Base-by-base conservation (phyloP, 2,113 vertebrate species). In the Nothoprocta pentlandii region DNA sequence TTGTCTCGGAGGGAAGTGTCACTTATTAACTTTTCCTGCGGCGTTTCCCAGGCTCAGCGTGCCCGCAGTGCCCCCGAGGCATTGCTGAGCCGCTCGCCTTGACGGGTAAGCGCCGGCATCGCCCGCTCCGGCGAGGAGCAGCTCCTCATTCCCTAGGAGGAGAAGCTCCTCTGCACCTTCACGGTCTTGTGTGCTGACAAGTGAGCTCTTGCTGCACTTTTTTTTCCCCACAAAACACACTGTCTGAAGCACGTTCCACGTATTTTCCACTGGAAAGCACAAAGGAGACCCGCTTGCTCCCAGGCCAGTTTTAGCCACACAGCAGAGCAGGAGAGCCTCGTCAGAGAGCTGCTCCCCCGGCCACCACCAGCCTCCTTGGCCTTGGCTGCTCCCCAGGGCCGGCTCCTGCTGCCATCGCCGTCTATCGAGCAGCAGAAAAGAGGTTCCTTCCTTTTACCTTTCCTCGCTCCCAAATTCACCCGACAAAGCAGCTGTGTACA, bases 171-270 rank as follows among this genome's bases (percentile, higher is more conserved):
- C 32, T 41, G 47, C 3, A 0, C 20, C 19, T 16, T n/a, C n/a
- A 42, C 53, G 39, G 53, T 20, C 77, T 62, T 0, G 2, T 26
- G 1, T n/a, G 53, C 39, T n/a, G 6, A 41, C 26, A 2, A 1
- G 26, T 25, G 36, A 39, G 54, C 6, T 58, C 56, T 34, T 34
- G 49, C 69, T 58, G 20, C 32, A 12, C 58, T 93, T 58, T 46
- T 39, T 41, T 79, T 39, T n/a, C n/a, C 42, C 67, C 41, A n/a
- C 17, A 49, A 42, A 39, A 16, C 0, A 1, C 53, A 9, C 15
- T 44, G 0, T 0, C 34, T 41, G n/a, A 64, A 56, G 32, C 2
- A 0, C 17, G 28, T 42, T 1, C 1, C 66, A 10, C 0, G 0
- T 59, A n/a, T 25, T 49, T 49, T 23, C 49, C 49, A 22, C 61